Conservation (phyloP, 2,888 invertebrate genomes). For the Acrocera orbiculus region DNA sequence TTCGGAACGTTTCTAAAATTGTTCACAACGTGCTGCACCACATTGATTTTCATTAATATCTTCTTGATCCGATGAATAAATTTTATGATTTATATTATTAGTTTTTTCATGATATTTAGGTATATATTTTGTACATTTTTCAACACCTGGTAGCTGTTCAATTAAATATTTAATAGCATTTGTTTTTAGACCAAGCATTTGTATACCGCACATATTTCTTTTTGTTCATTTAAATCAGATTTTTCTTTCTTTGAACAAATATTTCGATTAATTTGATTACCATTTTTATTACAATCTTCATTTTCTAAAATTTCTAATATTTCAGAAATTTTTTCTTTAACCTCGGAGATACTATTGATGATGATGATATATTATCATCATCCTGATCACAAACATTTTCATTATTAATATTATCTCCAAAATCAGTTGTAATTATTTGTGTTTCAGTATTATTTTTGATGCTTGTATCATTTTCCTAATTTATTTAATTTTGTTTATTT, state of each 20-base stretch:
- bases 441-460: too few relatives aligned
- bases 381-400: too few relatives aligned
- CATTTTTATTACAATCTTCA: conserved; percentile 24
- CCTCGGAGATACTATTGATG: conserved; percentile 15
- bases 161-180: conserved; percentile 73
- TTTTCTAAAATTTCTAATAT: conserved; percentile 26
- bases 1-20: conserved; percentile 43
- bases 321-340: conserved; percentile 26
- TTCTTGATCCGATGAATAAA: conserved; percentile 25
- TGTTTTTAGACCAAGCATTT: conserved; percentile 72
- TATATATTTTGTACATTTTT: conserved; percentile 51
- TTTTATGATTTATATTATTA: conserved; percentile 14
- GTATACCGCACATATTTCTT: conserved; percentile 46
- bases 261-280: conserved; percentile 15
- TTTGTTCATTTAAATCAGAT: conserved; percentile 15
- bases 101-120: conserved; percentile 42
- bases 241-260: conserved; percentile 12
- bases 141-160: conserved; percentile 74
- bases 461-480: too few relatives aligned
- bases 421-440: too few relatives aligned
- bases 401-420: too few relatives aligned
- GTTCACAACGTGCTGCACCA: conserved; percentile 68
- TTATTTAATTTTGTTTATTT: too few relatives aligned
- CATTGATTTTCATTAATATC: conserved; percentile 41
- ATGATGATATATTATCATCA: not conserved